phyloP scores from a whole-genome alignment of 2,888 invertebrate species.

The Tribolium freemani region DNA sequence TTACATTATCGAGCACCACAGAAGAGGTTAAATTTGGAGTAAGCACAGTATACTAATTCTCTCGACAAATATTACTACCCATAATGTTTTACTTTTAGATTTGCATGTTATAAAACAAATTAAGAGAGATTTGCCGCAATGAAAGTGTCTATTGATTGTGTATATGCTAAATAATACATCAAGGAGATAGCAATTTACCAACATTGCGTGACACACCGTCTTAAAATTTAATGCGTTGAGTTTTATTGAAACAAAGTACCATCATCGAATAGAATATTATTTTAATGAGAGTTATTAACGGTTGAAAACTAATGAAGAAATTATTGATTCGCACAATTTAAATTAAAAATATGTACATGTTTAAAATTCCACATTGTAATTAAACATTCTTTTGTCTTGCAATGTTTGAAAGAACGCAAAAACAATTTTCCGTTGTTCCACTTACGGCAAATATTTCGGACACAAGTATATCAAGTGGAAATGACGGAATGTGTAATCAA shows the following conservation, averaged over 20 bases:
- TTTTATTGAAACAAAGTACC: slow-evolving; percentile 14
- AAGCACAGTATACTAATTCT: too few relatives aligned
- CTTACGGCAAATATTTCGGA: not conserved
- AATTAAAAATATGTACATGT: not conserved
- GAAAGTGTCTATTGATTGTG: slow-evolving; percentile 3
- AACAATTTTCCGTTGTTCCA: not conserved
- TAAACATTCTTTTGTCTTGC: not conserved
- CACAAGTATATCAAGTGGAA: not conserved
- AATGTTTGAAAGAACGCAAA: not conserved
- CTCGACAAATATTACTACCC: too few relatives aligned
- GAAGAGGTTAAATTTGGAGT: not conserved
- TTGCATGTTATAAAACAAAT: not conserved
- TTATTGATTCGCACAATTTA: not conserved
- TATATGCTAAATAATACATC: not conserved
- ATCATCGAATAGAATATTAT: not conserved
- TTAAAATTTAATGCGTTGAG: slow-evolving; percentile 17
- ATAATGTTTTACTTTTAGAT: not conserved
- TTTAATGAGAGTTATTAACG: not conserved
- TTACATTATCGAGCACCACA: too few relatives aligned
- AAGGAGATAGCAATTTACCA: slow-evolving; percentile 7
- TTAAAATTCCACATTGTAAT: not conserved
- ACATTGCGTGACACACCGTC: slow-evolving; percentile 9
- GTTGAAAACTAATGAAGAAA: not conserved
- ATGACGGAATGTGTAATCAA: slow-evolving; percentile 8
- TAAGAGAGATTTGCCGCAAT: not conserved